phyloP scores from a whole-genome alignment of 2,888 invertebrate genomes.

The Euzophera pinguis region DNA sequence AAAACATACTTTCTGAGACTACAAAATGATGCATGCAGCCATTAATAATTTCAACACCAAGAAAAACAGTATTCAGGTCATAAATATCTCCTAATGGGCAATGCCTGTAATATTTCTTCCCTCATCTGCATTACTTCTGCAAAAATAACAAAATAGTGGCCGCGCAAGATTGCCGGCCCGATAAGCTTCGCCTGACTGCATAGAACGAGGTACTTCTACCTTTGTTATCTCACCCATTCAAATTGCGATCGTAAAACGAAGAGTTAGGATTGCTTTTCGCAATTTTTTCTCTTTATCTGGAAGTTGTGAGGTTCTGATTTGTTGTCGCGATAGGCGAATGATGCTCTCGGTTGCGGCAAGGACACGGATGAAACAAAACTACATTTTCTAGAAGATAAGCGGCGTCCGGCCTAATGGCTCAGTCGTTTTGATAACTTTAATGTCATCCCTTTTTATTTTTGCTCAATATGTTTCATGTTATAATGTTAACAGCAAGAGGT shows the following conservation, averaged over 20 bases:
- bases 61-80: conserved; percentile 46
- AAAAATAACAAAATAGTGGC: conserved; percentile 71
- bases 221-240: conserved; percentile 41
- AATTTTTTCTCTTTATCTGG: conserved; percentile 39
- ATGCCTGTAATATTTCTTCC: conserved; percentile 59
- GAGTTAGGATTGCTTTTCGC: conserved; percentile 44
- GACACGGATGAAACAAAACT: conserved; percentile 66
- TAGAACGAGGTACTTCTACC: conserved; percentile 54
- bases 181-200: conserved; percentile 59
- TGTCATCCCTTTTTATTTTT: conserved; percentile 22
- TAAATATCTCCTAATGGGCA: conserved; percentile 63
- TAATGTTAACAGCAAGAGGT: too few species aligned
- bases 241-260: conserved; percentile 46
- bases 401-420: conserved; percentile 38
- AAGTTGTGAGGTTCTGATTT: conserved; percentile 62
- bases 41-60: conserved; percentile 62
- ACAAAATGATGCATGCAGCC: conserved; percentile 19
- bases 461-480: not conserved
- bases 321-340: conserved; percentile 67
- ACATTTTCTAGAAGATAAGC: conserved; percentile 51
- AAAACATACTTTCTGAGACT: not conserved
- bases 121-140: conserved; percentile 70
- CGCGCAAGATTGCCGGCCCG: conserved; percentile 55
- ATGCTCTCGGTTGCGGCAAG: conserved; percentile 61
- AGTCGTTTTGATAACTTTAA: conserved; percentile 41